These are phyloP conservation scores for Odobenus rosmarus DNA, from an alignment of 2,113 vertebrate genomes.

Conservation along the genomic window DNA sequence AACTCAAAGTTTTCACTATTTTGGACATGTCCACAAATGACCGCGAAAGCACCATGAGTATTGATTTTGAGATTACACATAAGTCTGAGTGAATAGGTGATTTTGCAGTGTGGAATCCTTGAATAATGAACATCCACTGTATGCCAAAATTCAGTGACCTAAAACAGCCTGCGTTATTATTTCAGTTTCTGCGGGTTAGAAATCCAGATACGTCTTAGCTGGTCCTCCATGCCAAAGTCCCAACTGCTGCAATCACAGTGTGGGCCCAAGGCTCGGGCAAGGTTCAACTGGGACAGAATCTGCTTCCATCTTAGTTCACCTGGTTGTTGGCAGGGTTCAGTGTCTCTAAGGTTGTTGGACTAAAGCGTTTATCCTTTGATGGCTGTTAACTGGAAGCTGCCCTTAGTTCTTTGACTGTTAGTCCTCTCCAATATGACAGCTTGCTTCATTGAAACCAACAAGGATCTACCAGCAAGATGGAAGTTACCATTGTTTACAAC, in stretches of 20 bases:
- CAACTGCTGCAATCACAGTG: background rate
- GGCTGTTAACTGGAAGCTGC: background rate
- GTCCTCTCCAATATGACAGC: background rate
- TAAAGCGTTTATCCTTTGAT: background rate
- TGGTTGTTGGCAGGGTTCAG: background rate
- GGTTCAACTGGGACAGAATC: background rate
- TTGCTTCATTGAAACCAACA: background rate
- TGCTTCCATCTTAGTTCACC: background rate
- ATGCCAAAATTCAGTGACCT: background rate
- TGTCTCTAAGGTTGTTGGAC: background rate
- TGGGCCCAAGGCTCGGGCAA: background rate
- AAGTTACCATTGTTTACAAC: background rate
- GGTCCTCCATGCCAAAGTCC: background rate
- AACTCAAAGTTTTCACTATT: background rate
- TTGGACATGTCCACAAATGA: background rate
- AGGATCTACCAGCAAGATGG: background rate
- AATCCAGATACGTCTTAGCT: background rate
- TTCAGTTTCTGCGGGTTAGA: background rate
- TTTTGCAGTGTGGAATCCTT: background rate
- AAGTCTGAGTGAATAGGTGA: background rate
- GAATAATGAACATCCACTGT: background rate
- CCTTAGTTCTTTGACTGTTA: background rate
- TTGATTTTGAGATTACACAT: background rate
- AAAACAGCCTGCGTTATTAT: background rate
- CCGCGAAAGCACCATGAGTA: background rate